Evolutionary conservation across 2,888 invertebrate species (phyloP).

Genomic region (Orthosia gothica): DNA sequence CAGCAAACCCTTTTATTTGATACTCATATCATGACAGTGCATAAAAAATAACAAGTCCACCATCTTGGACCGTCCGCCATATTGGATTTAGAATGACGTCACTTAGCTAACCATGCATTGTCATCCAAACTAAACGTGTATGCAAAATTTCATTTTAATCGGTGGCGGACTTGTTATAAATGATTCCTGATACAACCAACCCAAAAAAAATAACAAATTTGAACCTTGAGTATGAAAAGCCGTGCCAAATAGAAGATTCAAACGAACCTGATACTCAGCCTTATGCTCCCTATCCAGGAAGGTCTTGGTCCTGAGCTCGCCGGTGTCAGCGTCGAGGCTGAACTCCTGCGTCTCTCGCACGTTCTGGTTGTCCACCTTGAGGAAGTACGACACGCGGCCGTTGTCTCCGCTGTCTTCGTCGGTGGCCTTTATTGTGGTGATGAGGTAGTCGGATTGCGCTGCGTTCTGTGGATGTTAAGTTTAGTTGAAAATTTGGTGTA

Average conservation of each 20-base stretch:
- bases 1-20: too few relatives aligned
- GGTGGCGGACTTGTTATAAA: too few relatives aligned
- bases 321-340: slow-evolving; percentile 94
- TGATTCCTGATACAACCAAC: too few relatives aligned
- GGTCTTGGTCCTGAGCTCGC: slow-evolving; percentile 95
- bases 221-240: too few relatives aligned
- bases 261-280: slow-evolving; percentile 88
- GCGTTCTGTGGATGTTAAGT: slow-evolving; percentile 90
- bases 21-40: too few relatives aligned
- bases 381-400: slow-evolving; percentile 96
- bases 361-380: slow-evolving; percentile 95
- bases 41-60: too few relatives aligned
- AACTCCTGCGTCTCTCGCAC: slow-evolving; percentile 96
- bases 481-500: background rate
- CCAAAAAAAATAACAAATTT: too few relatives aligned
- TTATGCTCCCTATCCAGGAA: slow-evolving; percentile 94
- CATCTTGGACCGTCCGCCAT: too few relatives aligned
- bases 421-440: slow-evolving; percentile 95
- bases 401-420: slow-evolving; percentile 96
- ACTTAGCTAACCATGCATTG: too few relatives aligned
- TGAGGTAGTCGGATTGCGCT: slow-evolving; percentile 94
- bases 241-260: background rate
- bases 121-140: too few relatives aligned
- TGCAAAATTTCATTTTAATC: too few relatives aligned
- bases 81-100: too few relatives aligned